Base-by-base conservation (phyloP, 1,140 invertebrate genomes). In the Tetramorium simillimum region DNA sequence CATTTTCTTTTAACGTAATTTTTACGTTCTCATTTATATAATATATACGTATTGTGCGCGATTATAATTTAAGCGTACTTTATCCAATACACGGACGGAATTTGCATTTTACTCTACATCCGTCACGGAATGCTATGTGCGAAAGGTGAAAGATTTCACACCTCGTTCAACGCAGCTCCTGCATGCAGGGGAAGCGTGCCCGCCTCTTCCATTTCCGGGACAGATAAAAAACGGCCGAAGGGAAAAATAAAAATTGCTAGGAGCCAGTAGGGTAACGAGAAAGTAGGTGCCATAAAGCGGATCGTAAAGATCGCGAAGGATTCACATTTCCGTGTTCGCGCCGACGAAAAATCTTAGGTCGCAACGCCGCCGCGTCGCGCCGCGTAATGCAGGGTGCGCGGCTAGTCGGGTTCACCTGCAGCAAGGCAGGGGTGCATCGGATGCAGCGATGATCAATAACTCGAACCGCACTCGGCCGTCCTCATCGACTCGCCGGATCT, bases 381-480 rank as follows among this genome's bases (percentile, higher is more conserved):
- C 56, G 37, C 85, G 53, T 65, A 24, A 75, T 40, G 24, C 72
- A 28, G 49, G 60, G 21, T 28, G 53, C 76, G 86, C 53, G 63
- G 46, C 51, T 78, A 76, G 33, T 73, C 77, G 72, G 51, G 46
- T 65, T 88, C 77, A 90, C 78, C 88, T 90, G 88, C 62, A 21
- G 33, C 88, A 21, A 70, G 58, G 67, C 63, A 78, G 63, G 72
- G 78, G 69, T 89, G 86, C 86, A 89, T 91, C 65, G 75, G 67
- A 40, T 86, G 78, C 87, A 40, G 53, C 56, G 69, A 92, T 92
- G 87, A 92, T 92, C 92, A 91, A 92, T 92, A 92, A 91, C 91
- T 91, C 28, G 87, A 91, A 92, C 81, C 85, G 67, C 76, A 67
- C 90, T 92, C 70, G 67, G 70, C 73, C 88, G 28, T 88, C 58